Conservation (phyloP, 1,140 invertebrate species). For the Ceratina japonica region DNA sequence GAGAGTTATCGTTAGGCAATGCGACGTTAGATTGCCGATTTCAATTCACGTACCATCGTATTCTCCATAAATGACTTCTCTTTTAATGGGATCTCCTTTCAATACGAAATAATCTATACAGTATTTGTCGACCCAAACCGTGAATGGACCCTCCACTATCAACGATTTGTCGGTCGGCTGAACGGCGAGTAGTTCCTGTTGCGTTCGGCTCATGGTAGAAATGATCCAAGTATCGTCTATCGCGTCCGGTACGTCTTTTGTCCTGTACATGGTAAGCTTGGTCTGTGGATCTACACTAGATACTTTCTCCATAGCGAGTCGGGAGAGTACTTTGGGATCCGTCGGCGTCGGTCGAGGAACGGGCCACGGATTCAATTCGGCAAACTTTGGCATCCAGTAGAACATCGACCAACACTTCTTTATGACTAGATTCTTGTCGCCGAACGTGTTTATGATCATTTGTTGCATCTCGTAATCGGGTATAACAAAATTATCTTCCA, state of each 20-base stretch:
- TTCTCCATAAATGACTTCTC: conserved; percentile 69
- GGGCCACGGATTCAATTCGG: conserved; percentile 93
- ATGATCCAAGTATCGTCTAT: conserved; percentile 97
- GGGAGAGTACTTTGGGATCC: conserved; percentile 90
- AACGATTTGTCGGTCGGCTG: conserved; percentile 85
- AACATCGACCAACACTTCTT: conserved; percentile 94
- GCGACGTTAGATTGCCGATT: conserved; percentile 20
- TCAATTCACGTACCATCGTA: conserved; percentile 82
- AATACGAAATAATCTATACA: conserved; percentile 93
- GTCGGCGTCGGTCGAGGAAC: conserved; percentile 87
- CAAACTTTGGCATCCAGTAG: conserved; percentile 99
- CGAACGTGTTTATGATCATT: conserved; percentile 92
- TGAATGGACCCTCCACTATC: conserved; percentile 93
- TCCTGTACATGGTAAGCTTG: conserved; percentile 83
- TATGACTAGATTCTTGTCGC: conserved; percentile 86
- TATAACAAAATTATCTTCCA: conserved; percentile 94
- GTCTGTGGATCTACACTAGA: conserved; percentile 90
- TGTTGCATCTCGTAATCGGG: conserved; percentile 93
- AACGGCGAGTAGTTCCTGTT: conserved; percentile 86
- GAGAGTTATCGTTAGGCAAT: conserved; percentile 3
- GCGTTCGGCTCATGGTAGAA: conserved; percentile 90
- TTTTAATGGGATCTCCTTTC: conserved; percentile 81
- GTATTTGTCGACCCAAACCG: conserved; percentile 88
- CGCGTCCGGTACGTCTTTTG: conserved; percentile 86
- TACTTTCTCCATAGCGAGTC: conserved; percentile 92